Percentiles rank a stretch among this genome's conserved stretches.
Evolutionary conservation across 2,113 vertebrate genomes (phyloP).

Genomic region (Ptyas mucosa): DNA sequence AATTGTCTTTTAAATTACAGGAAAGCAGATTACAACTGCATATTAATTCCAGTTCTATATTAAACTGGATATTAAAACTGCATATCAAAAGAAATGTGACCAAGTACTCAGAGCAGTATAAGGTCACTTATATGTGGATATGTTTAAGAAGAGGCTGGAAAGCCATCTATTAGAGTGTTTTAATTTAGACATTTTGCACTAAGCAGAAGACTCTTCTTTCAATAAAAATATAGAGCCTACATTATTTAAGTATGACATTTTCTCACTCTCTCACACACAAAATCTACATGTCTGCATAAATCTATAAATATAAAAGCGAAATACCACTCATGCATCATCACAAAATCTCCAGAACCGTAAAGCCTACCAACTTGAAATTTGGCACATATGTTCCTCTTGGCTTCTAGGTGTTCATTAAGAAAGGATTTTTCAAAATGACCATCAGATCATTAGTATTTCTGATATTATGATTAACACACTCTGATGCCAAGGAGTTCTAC

Average conservation of each 20-base stretch:
- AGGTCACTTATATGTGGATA: not conserved
- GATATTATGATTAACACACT: too few species aligned
- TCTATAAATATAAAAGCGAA: too few species aligned
- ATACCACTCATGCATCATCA: too few species aligned
- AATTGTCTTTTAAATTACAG: not conserved
- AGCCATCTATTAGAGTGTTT: not conserved
- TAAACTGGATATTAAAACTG: not conserved
- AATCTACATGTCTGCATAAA: not conserved
- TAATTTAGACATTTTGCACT: not conserved
- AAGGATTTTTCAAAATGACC: too few species aligned
- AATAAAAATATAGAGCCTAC: not conserved
- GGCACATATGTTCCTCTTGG: too few species aligned
- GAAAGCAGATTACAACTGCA: not conserved
- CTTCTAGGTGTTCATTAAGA: too few species aligned
- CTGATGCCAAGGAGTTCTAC: too few species aligned
- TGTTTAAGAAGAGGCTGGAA: not conserved
- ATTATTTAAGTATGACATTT: not conserved
- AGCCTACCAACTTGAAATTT: too few species aligned
- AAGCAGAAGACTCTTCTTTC: too few species aligned
- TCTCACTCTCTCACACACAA: not conserved
- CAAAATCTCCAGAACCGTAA: too few species aligned
- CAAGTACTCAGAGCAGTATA: not conserved
- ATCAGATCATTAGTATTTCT: too few species aligned
- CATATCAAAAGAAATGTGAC: not conserved
- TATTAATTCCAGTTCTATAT: not conserved